A percentile compares a stretch with the other conserved stretches of the same genome.
Evolutionary conservation across 2,888 invertebrate genomes (phyloP).

Genomic region (Laspeyria flexula): DNA sequence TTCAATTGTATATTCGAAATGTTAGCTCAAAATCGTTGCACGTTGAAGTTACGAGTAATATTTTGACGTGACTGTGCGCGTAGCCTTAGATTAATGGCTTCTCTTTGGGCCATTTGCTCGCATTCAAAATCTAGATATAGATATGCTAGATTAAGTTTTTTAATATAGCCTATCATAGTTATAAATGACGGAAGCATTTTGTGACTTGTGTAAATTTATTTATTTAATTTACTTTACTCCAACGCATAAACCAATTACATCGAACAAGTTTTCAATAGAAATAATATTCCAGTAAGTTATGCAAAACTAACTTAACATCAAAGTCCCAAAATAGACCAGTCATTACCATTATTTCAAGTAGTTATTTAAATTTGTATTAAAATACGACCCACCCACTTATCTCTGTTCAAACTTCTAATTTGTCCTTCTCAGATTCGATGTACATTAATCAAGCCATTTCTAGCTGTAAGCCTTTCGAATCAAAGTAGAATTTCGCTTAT

Average conservation of each 20-base stretch:
- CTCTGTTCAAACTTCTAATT: constrained; percentile 54
- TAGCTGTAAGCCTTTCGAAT: constrained; percentile 59
- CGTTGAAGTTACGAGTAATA: background rate
- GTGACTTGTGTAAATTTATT: too few species aligned
- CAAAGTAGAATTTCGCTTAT: constrained; percentile 72
- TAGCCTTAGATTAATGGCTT: constrained; percentile 46
- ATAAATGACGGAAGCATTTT: too few species aligned
- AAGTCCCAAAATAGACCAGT: constrained; percentile 9
- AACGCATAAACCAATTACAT: too few species aligned
- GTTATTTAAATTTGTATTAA: constrained; percentile 41
- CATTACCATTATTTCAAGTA: constrained; percentile 40
- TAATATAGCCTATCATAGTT: background rate
- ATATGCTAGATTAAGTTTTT: background rate
- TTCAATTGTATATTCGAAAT: constrained; percentile 15
- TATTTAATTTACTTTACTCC: too few species aligned
- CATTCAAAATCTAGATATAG: constrained; percentile 5
- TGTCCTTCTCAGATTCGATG: constrained; percentile 44
- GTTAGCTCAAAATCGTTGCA: constrained; percentile 2
- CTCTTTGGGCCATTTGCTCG: constrained; percentile 40
- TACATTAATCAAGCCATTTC: constrained; percentile 67
- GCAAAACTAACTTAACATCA: constrained; percentile 15
- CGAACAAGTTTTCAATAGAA: too few species aligned
- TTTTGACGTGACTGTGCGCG: constrained; percentile 32
- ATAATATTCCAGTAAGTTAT: constrained; percentile 11
- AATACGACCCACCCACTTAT: constrained; percentile 43